Evolutionary conservation across 2,113 vertebrate genomes (phyloP), one percentile per base, ranked within the genome.

Genomic region (Notiomystis cincta): DNA sequence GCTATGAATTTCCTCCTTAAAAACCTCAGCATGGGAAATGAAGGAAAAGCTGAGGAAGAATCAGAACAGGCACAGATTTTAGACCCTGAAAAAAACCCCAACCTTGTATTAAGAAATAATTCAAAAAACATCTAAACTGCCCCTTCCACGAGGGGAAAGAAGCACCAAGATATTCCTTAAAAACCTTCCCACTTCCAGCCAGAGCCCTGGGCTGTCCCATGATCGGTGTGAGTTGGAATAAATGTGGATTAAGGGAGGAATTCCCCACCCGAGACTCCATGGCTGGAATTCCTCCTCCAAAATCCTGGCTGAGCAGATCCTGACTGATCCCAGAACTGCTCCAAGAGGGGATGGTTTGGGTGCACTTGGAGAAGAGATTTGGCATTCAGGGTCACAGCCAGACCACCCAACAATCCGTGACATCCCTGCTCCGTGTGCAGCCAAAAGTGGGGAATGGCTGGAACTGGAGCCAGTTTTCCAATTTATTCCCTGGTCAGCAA

Each of bases 301-400:
- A 25, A 13, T 27, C 42, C 65, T 12, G 1, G 38, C 71, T 30
- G 27, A 67, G 75, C 64, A 19, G 64, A 40, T 24, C 83, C 94
- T 1, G 9, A 3, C 2, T 4, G 42, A 45, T 33, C 54, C 76
- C 16, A 53, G 58, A 15, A 3, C 65, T 3, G 66, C 72, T 48
- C 42, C 1, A 0, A 64, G 72, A 1, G 2, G 71, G 35, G 14
- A 21, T 1, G 15, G 4, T 33, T 3, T 10, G 75, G 44, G 25
- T 1, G 47, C 7, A 1, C 50, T 17, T 2, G 12, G 47, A 35
- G 33, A 21, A 25, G 60, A 58, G 47, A 30, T 40, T 54, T 60
- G 16, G 30, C 17, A 21, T 75, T 78, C 33, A 22, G n/a, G n/a
- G 66, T 38, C 70, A 9, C 51, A 51, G 67, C 58, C 37, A 18